These are phyloP conservation scores for Ceratosolen fusciceps DNA, from an alignment of 1,140 invertebrate genomes.

Conservation along the genomic window DNA sequence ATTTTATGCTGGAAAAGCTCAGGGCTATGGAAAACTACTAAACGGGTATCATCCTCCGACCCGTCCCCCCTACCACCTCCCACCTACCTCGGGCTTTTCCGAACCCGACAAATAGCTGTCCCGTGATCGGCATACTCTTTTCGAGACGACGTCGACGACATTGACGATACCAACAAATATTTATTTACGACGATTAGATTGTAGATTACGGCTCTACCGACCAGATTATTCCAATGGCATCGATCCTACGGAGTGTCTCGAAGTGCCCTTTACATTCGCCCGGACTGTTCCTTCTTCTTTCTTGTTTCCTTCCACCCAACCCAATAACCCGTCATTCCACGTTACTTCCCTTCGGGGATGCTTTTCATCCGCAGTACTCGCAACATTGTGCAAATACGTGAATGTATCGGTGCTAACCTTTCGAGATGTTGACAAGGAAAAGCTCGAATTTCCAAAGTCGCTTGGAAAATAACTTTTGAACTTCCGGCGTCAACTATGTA, in stretches of 20 bases:
- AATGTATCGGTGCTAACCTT: background rate
- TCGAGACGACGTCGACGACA: background rate
- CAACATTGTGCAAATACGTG: background rate
- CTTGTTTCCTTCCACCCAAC: too few relatives aligned
- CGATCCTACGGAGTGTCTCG: too few relatives aligned
- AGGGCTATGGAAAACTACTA: background rate
- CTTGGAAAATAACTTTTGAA: background rate
- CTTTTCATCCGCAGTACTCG: background rate
- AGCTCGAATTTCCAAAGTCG: background rate
- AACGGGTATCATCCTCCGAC: background rate
- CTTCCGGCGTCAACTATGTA: background rate
- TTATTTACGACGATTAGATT: background rate
- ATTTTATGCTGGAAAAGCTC: background rate
- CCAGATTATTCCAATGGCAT: too few relatives aligned
- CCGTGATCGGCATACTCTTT: background rate
- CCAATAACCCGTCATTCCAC: too few relatives aligned
- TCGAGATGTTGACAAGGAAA: background rate
- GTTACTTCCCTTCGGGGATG: background rate
- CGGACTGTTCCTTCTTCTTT: too few relatives aligned
- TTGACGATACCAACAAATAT: background rate
- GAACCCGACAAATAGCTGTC: background rate
- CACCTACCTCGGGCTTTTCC: background rate
- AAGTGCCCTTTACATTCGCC: too few relatives aligned
- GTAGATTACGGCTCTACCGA: too few relatives aligned
- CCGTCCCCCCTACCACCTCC: too few relatives aligned